Evolutionary conservation across 2,888 invertebrate species (phyloP).

Genomic region (Syrphus vitripennis): DNA sequence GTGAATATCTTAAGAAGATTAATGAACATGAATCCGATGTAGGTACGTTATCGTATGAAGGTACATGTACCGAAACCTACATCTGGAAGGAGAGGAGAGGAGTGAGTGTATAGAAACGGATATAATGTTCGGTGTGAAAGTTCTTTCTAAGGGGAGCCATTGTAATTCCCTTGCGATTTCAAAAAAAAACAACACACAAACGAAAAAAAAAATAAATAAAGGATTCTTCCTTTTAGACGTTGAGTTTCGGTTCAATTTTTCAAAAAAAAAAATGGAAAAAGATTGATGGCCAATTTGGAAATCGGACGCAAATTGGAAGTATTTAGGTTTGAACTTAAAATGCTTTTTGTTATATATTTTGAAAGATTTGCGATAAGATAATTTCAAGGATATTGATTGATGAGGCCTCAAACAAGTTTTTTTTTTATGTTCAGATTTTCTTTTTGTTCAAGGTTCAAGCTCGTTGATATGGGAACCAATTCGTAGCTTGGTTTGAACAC

Average conservation of each 20-base stretch:
- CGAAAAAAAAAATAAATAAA: neutral
- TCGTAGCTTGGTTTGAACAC: no score
- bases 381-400: neutral
- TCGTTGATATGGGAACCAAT: no score
- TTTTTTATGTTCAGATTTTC: neutral
- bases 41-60: neutral
- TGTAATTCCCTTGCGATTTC: neutral
- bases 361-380: neutral
- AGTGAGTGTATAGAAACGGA: neutral
- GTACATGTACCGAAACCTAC: no score
- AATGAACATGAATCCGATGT: conserved; percentile 54
- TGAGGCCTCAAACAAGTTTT: neutral
- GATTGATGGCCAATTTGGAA: conserved; percentile 1
- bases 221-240: neutral
- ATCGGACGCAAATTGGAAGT: conserved; percentile 20
- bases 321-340: conserved; percentile 7
- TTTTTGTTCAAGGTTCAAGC: no score
- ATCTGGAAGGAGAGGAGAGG: neutral
- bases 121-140: neutral
- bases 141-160: neutral
- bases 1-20: conserved; percentile 63
- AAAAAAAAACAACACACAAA: no score
- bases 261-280: neutral
- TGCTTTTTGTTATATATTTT: neutral
- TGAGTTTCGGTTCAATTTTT: neutral